phyloP scores from a whole-genome alignment of 2,888 invertebrate species.

The Neuroscelio doddi region DNA sequence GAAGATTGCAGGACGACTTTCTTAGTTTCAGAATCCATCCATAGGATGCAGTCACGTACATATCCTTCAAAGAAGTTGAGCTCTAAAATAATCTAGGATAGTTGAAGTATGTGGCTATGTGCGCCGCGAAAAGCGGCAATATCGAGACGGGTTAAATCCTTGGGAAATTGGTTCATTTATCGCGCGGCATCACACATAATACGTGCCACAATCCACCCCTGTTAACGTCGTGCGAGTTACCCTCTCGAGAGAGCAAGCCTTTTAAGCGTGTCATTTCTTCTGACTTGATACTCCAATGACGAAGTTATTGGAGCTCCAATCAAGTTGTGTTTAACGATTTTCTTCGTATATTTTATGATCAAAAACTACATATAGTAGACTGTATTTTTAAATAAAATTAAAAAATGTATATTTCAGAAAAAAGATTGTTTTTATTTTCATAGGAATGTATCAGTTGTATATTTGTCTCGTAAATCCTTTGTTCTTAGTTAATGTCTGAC shows the following conservation, averaged over 20 bases:
- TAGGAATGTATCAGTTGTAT: background rate
- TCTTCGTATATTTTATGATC: no score
- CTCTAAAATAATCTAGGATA: slow-evolving; percentile 50
- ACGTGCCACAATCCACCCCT: slow-evolving; percentile 41
- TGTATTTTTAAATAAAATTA: no score
- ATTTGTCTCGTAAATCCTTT: background rate
- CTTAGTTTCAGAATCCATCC: slow-evolving; percentile 25
- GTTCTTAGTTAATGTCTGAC: background rate
- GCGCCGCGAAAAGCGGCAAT: slow-evolving; percentile 50
- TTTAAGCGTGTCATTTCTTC: slow-evolving; percentile 23
- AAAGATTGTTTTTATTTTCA: no score
- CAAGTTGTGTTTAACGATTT: background rate
- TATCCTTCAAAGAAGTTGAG: slow-evolving; percentile 44
- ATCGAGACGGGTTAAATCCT: slow-evolving; percentile 56
- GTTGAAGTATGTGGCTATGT: slow-evolving; percentile 47
- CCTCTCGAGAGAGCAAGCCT: slow-evolving; percentile 17
- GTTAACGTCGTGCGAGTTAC: slow-evolving; percentile 23
- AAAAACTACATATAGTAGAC: no score
- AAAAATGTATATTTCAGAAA: no score
- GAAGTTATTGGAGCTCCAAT: slow-evolving; percentile 5
- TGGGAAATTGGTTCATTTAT: slow-evolving; percentile 61
- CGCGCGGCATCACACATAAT: slow-evolving; percentile 53
- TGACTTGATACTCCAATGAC: slow-evolving; percentile 16
- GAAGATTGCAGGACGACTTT: slow-evolving; percentile 13
- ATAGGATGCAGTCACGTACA: slow-evolving; percentile 29